These are phyloP conservation scores for Amblyornis subalaris DNA, from an alignment of 2,113 vertebrate species.

Conservation along the genomic window DNA sequence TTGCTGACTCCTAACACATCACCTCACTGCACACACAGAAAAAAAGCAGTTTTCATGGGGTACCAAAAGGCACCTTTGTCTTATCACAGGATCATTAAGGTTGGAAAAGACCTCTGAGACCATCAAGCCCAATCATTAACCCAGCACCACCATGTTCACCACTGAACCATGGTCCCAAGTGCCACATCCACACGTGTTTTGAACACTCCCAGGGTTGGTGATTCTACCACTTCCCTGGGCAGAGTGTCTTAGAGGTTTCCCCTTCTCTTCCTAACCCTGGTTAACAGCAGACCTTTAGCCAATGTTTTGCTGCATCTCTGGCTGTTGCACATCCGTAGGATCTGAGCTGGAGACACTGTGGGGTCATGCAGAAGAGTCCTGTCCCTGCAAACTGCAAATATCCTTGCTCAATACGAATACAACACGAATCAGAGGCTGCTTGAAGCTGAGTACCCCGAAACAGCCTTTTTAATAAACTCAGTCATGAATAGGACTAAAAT, in stretches of 20 bases:
- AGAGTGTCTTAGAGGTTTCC: background rate
- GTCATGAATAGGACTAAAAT: background rate
- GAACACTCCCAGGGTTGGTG: background rate
- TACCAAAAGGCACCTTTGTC: background rate
- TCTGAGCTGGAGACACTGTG: background rate
- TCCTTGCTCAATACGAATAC: background rate
- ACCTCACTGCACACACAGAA: background rate
- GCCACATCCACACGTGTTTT: background rate
- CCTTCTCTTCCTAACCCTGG: background rate
- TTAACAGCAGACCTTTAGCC: background rate
- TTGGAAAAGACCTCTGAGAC: background rate
- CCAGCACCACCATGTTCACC: background rate
- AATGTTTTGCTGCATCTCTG: fast-evolving
- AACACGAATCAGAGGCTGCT: background rate
- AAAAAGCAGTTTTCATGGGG: background rate
- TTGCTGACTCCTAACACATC: background rate
- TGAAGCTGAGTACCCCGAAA: background rate
- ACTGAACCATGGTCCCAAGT: background rate
- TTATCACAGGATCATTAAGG: background rate
- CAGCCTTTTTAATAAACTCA: background rate
- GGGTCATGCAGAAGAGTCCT: background rate
- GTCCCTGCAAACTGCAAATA: background rate
- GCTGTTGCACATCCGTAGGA: background rate
- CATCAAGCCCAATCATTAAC: background rate
- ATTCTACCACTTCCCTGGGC: background rate